A percentile compares a stretch with the other conserved stretches of the same genome.
phyloP scores from a whole-genome alignment of 35 echinoderm and acorn worm genomes.

The Apostichopus japonicus region DNA sequence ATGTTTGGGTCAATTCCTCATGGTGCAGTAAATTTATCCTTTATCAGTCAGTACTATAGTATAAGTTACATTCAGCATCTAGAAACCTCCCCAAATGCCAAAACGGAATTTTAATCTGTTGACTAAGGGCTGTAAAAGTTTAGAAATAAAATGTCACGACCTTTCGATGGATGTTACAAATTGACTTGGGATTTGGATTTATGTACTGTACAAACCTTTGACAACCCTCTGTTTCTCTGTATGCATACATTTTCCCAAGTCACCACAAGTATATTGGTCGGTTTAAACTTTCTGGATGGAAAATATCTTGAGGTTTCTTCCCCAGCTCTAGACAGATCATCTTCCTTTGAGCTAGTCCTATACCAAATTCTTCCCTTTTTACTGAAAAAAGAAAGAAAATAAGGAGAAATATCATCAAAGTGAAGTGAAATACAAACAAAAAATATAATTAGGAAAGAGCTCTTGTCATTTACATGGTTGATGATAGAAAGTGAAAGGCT shows the following conservation, averaged over 20 bases:
- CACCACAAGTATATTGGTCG: background rate
- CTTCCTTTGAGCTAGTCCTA: background rate
- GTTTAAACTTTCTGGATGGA: conserved; percentile 16
- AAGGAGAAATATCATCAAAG: too few relatives aligned
- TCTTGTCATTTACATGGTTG: background rate
- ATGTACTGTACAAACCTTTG: background rate
- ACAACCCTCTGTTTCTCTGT: conserved; percentile 41
- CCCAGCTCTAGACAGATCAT: conserved; percentile 8
- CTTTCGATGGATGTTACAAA: background rate
- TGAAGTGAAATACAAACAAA: background rate
- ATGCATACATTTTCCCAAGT: conserved; percentile 38
- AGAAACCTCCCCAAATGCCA: too few relatives aligned
- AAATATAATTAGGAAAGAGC: background rate
- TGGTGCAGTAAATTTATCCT: background rate
- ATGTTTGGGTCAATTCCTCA: background rate
- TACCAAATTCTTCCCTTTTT: conserved; percentile 43
- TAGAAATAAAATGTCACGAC: background rate
- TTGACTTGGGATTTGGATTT: background rate
- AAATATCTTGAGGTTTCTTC: conserved; percentile 25
- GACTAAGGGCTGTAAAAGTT: background rate
- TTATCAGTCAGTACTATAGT: background rate
- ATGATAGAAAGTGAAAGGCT: background rate
- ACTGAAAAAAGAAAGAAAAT: background rate
- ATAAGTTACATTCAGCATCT: too few relatives aligned
- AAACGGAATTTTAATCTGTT: background rate